phyloP scores from a whole-genome alignment of 30 jellyfish, hydroid and myxozoan genomes.

The Pelagia noctiluca region DNA sequence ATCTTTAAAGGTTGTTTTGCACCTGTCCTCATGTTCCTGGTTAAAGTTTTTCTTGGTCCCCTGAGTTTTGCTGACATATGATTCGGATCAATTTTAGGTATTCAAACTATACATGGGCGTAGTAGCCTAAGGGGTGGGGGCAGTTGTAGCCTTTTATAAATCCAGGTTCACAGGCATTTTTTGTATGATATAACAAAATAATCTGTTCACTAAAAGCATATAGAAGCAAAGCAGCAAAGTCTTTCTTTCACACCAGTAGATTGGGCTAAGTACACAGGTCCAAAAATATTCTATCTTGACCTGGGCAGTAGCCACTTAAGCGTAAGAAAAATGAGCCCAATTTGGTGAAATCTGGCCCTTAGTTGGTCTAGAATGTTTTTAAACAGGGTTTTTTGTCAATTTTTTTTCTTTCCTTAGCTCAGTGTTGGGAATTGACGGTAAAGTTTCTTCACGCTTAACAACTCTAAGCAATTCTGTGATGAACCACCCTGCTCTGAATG shows the following conservation, averaged over 20 bases:
- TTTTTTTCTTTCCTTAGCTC: constrained; percentile 23
- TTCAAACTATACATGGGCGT: not conserved
- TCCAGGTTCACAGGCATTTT: not conserved
- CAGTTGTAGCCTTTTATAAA: not conserved
- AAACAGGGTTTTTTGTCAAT: not conserved
- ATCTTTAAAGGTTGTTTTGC: not conserved
- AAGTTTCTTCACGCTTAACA: constrained; percentile 48
- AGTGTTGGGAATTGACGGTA: constrained; percentile 49
- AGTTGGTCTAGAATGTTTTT: too few species aligned
- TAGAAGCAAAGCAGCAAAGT: too few species aligned
- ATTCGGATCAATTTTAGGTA: not conserved
- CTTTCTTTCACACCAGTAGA: not conserved
- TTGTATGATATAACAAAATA: too few species aligned
- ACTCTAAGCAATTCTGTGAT: constrained; percentile 77
- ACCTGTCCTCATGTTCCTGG: not conserved
- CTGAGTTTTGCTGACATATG: not conserved
- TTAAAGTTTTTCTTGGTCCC: not conserved
- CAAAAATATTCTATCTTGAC: not conserved
- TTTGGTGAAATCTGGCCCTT: too few species aligned
- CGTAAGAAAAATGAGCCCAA: not conserved
- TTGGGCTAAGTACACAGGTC: too few species aligned
- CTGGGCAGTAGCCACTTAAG: not conserved
- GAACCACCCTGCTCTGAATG: constrained; percentile 78
- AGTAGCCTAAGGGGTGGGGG: not conserved
- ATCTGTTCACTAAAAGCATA: too few species aligned